phyloP scores from a whole-genome alignment of 30 jellyfish, hydroid and myxozoan genomes.

The Euphysa ruthae region DNA sequence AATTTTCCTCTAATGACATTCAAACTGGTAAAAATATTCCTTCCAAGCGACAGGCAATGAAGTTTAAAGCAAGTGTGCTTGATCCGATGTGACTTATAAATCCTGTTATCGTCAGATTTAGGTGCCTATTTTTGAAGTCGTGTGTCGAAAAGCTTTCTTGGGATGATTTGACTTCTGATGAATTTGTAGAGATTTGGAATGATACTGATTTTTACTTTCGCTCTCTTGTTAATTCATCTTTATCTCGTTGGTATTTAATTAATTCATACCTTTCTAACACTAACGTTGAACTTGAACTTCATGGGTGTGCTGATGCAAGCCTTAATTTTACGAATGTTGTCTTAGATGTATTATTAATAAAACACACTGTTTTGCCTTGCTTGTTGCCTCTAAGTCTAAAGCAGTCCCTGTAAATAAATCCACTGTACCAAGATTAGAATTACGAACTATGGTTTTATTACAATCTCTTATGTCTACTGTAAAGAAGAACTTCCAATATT shows the following conservation, averaged over 20 bases:
- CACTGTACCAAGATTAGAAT: not conserved
- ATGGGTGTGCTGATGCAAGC: not conserved
- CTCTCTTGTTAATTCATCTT: not conserved
- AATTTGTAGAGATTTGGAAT: not conserved
- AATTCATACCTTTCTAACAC: not conserved
- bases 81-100: not conserved
- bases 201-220: not conserved
- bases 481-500: too few relatives aligned
- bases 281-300: not conserved
- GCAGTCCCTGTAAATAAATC: conserved; percentile 1
- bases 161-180: not conserved
- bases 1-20: too few relatives aligned
- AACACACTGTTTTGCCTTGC: not conserved
- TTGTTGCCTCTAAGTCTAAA: not conserved
- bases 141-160: not conserved
- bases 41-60: not conserved
- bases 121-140: not conserved
- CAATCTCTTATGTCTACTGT: not conserved
- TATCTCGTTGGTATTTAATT: not conserved
- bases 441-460: not conserved
- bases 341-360: not conserved
- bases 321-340: not conserved
- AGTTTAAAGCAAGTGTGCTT: not conserved
- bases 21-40: not conserved
- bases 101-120: not conserved